Evolutionary conservation across 2,113 vertebrate species (phyloP).

Genomic region (Trachemys scripta): DNA sequence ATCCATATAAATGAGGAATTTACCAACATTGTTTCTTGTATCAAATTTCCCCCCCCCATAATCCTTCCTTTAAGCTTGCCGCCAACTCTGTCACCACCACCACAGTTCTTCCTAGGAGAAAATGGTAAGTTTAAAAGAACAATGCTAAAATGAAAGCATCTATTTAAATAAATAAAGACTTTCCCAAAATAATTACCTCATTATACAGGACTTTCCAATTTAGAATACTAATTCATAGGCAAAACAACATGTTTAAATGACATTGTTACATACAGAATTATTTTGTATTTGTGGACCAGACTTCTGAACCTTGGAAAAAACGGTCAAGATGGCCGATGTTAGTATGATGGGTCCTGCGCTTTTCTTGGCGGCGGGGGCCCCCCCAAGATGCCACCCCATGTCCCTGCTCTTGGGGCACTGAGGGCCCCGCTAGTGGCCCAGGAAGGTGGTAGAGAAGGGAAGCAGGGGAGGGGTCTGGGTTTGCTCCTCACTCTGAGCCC

Average conservation of each 20-base stretch:
- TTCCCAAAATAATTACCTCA: background rate
- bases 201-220: background rate
- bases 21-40: background rate
- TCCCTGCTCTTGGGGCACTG: no score
- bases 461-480: no score
- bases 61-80: background rate
- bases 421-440: no score
- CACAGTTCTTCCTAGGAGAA: background rate
- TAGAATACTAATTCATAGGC: background rate
- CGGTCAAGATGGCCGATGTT: no score
- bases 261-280: background rate
- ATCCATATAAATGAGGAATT: conserved; percentile 6
- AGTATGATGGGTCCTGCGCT: no score
- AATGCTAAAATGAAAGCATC: background rate
- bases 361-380: no score
- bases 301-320: background rate
- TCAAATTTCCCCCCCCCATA: background rate
- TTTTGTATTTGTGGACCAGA: background rate
- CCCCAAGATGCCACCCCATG: no score
- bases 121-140: background rate
- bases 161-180: background rate
- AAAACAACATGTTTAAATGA: background rate
- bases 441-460: no score
- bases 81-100: background rate
- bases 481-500: no score